Evolutionary conservation across 2,113 vertebrate species (phyloP).

Genomic region (Fulica atra): DNA sequence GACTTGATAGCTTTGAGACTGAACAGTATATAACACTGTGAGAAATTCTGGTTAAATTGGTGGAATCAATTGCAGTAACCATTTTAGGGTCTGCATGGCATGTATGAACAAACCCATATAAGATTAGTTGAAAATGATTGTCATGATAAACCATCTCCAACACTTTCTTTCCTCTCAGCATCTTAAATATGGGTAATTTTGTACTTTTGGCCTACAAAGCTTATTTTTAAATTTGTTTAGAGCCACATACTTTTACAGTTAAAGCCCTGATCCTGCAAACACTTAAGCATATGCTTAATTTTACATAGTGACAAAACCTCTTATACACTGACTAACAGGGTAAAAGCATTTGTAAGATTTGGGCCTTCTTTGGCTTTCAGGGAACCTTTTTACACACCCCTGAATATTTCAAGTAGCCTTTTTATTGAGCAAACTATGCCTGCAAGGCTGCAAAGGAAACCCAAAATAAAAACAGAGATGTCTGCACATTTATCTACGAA

Average conservation of each 20-base stretch:
- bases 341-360: neutral
- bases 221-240: neutral
- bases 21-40: neutral
- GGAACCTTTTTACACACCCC: neutral
- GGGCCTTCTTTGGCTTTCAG: neutral
- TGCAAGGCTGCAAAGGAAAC: conserved; percentile 77
- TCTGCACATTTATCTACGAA: conserved; percentile 71
- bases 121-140: neutral
- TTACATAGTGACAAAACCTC: neutral
- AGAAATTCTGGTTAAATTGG: neutral
- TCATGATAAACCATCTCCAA: neutral
- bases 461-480: conserved; percentile 75
- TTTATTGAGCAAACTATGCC: conserved; percentile 79
- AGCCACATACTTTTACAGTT: neutral
- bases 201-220: neutral
- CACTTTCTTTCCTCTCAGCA: neutral
- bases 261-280: neutral
- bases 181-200: neutral
- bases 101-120: neutral
- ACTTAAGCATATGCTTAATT: neutral
- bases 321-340: neutral
- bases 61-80: neutral
- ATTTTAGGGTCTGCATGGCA: neutral
- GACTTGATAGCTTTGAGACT: neutral
- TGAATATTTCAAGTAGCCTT: conserved; percentile 68